Base-by-base conservation (phyloP, 92 coral and sea anemone species). In the Blastomussa wellsi region DNA sequence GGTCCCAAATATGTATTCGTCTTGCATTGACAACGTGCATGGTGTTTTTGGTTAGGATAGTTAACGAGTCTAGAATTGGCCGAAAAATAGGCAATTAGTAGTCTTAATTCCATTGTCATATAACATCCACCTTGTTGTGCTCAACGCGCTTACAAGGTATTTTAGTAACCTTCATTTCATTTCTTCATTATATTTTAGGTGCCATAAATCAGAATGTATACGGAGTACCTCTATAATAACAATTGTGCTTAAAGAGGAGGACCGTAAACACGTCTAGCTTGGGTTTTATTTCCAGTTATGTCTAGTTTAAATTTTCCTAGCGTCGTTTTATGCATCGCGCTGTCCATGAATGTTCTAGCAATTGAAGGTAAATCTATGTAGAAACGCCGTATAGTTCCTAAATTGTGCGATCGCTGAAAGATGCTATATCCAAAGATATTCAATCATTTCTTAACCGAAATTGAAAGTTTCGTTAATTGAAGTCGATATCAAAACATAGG, bases 301-400 rank as follows among this genome's bases (percentile, higher is more conserved):
- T 11, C 3, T 53, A 0, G 26, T 35, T 53, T 47, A 32, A 35
- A 74, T 47, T 74, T 52, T 77, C 11, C 29, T 10, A 12, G 33
- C 7, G 32, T 74, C 31, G 17, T 77, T 0, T 32, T 77, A 19
- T 52, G 32, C 41, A 33, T 77, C 47, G 20, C 22, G 48, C 66
- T 77, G 39, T 51, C 33, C 31, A 22, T 10, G n/a, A 29, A 51
- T 53, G 48, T 77, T 9, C 31, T 33, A 14, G 14, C 5, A 9
- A 77, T 57, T 7, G 44, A 77, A 77, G 68, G 80, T 77, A 77
- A 52, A 32, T 49, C 36, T 8, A 72, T n/a, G 13, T 38, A 7
- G 24, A 5, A 39, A 47, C 55, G 16, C 77, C 5, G 64, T 44
- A 10, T 44, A 8, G 7, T 51, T 15, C 16, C 22, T 51, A 51